Percentiles rank a stretch among this genome's conserved stretches.
phyloP scores from a whole-genome alignment of 2,888 invertebrate species.

The Lamellibrachia satsuma region DNA sequence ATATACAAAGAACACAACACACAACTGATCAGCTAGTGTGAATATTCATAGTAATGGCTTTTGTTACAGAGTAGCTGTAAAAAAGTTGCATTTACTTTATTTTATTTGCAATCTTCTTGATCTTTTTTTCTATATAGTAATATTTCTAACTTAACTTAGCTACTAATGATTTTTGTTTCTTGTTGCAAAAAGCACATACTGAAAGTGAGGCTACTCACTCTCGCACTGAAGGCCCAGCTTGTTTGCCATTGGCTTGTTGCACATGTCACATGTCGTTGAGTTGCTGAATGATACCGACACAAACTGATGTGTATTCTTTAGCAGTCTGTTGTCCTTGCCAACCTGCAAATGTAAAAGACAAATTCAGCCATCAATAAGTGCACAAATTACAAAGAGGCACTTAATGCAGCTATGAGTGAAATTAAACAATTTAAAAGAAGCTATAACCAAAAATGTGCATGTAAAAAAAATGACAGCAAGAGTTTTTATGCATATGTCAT shows the following conservation, averaged over 20 bases:
- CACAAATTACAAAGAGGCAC: not conserved
- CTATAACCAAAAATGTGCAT: no score
- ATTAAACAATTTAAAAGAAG: no score
- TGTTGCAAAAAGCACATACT: not conserved
- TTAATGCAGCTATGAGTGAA: no score
- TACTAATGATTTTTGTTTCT: not conserved
- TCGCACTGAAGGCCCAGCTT: conserved; percentile 86
- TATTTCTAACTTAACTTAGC: not conserved
- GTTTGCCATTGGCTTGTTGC: conserved; percentile 80
- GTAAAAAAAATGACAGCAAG: no score
- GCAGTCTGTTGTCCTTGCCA: conserved; percentile 30
- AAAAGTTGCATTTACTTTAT: not conserved
- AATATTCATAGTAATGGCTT: not conserved
- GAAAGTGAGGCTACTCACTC: conserved; percentile 71
- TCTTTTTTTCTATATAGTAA: not conserved
- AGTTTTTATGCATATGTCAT: no score
- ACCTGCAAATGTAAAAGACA: conserved; percentile 28
- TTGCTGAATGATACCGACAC: conserved; percentile 74
- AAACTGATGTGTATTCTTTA: conserved; percentile 74
- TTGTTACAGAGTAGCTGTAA: not conserved
- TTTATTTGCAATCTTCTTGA: not conserved
- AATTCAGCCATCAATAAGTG: not conserved
- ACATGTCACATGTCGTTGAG: conserved; percentile 73
- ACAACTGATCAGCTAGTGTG: not conserved
- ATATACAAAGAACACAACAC: not conserved